Base-by-base conservation (phyloP, 2,888 invertebrate genomes). In the Oithona nana region DNA sequence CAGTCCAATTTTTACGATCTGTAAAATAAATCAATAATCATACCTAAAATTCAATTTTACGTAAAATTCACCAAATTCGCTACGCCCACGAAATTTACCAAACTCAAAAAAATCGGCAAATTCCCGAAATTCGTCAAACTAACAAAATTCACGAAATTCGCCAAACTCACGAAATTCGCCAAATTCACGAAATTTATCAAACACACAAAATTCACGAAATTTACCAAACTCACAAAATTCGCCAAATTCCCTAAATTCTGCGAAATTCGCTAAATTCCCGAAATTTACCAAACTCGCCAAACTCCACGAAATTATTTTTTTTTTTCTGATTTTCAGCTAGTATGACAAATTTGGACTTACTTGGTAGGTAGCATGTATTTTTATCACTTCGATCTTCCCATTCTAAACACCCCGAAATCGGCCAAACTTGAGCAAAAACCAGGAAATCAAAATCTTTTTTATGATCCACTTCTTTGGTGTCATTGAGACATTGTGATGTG, bases 381-480 rank as follows among this genome's bases (percentile, higher is more conserved):
- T 74, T 69, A 1, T 76, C 71, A 57, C 78, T 76, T 58, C 76
- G 73, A 66, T 82, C 79, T 68, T 80, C 77, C 86, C 86, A 86
- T 65, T 80, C 75, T 49, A 78, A 77, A 69, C 87, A 88, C 1
- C 81, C 77, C 0, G 83, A 82, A 48, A 78, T 75, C 0, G 86
- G 86, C 87, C 86, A 88, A 67, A 80, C 79, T 71, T 88, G 86
- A 0, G 86, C 84, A 69, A 85, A 88, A 65, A 88, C 80, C 11
- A 88, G 68, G 52, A 83, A 72, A 70, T 88, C 87, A 52, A 61
- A 61, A 20, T 61, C 39, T 2, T 65, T 61, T 60, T 58, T 56
- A 60, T 64, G 65, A 66, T 68, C 66, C 70, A 69, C 39, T 39
- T 39, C n/a, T n/a, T n/a, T n/a, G n/a, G n/a, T 2, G 22, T 49